Base-by-base conservation (phyloP, 2,888 invertebrate genomes). In the Boloria selene region DNA sequence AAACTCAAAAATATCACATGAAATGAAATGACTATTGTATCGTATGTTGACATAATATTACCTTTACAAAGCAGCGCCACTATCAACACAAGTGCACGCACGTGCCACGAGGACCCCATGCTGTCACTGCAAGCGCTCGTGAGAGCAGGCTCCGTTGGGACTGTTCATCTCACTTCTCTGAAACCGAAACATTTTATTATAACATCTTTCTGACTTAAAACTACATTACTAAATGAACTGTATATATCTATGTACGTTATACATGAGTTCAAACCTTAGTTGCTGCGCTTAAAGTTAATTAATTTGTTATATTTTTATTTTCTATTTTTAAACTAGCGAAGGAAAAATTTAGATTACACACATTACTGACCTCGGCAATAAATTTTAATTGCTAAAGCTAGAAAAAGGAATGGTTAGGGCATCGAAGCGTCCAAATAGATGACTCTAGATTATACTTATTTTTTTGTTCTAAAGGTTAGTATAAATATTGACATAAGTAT, bases 61-160 rank as follows among this genome's bases (percentile, higher is more conserved):
- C 89, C 88, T 83, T 82, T 79, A 65, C 81, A 81, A 17, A 88
- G 76, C 59, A 89, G 74, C 75, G 85, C 79, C 47, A 83, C 72
- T 56, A 79, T 76, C 17, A 85, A 75, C 52, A 88, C 74, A 14
- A 87, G 72, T 52, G 81, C 75, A 42, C 81, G 80, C 13, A 75
- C 73, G 50, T 75, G 79, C 70, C 77, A 73, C 18, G 73, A 66
- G 73, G 75, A 55, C 55, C 55, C 77, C 86, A 87, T 87, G 64
- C 70, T 83, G 55, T 64, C 54, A 68, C 61, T 61, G 51, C 71
- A 72, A 71, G 67, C 72, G 65, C 69, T 69, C 58, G 71, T 67
- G 64, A 71, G 26, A 16, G 14, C 49, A 6, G 45, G 38, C 49
- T 68, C 72, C 51, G 51, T 68, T 65, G 65, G 51, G 44, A 51